Base-by-base conservation (phyloP, 1,140 invertebrate genomes). In the Zaprionus tsacasi region DNA sequence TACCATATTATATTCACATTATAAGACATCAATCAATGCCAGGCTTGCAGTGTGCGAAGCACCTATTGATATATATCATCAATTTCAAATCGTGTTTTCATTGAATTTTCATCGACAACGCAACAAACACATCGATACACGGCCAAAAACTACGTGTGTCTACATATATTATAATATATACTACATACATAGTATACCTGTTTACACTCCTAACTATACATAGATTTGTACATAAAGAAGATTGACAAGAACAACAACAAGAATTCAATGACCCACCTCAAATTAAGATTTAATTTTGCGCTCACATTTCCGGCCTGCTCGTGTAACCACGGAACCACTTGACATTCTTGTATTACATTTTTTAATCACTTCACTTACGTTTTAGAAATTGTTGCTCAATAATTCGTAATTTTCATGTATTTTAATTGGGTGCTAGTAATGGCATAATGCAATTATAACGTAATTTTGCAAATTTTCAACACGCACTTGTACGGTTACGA, bases 401-500 rank as follows among this genome's bases (percentile, higher is more conserved):
- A 4, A 50, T 50, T 12, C 25, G 1, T 12, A 50, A 50, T 11
- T 6, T 25, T 25, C 6, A 25, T 21, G 15, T 25, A 50, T 50
- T 50, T 25, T 7, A 35, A 8, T 35, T 35, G 33, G 10, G 4
- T 6, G 6, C 33, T 10, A 10, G 7, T 10, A 35, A 1, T 6
- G 33, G 10, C 50, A 68, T 70, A 57, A 76, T 76, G 61, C 54
- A 57, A 79, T 85, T 45, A 72, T 78, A 72, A 45, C 74, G 50
- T 79, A 86, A 87, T 82, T 82, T 82, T 74, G 61, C 55, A 61
- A 38, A 36, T 78, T 56, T 66, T 43, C 7, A 40, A 59, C 36
- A 64, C 73, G 78, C 82, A 85, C 70, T 85, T 86, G 60, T 85
- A 78, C 58, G 81, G 55, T 60, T 59, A 54, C 59, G 56, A 67